These are phyloP conservation scores for Mycteria americana DNA, from an alignment of 2,797 vertebrate genomes.

Conservation along the genomic window DNA sequence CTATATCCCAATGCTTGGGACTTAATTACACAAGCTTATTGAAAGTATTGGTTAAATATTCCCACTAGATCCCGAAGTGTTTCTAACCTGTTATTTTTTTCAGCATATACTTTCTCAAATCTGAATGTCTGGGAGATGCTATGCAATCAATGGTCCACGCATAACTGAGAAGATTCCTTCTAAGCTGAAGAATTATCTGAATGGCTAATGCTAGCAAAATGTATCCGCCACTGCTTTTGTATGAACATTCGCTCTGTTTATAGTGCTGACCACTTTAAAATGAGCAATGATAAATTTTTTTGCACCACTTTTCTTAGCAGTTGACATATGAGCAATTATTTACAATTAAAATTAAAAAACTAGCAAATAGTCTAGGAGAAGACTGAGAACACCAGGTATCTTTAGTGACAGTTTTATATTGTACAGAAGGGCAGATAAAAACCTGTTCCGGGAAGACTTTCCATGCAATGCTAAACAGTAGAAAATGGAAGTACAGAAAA, in stretches of 20 bases:
- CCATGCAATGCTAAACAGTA: background rate
- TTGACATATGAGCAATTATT: background rate
- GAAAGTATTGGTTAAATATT: constrained; percentile 30
- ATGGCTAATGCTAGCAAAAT: constrained; percentile 65
- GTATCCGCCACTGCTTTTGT: constrained; percentile 55
- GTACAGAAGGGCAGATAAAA: background rate
- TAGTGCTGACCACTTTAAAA: constrained; percentile 56
- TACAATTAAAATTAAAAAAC: background rate
- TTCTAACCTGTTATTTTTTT: constrained; percentile 70
- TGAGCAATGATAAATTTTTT: constrained; percentile 36
- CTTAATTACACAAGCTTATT: background rate
- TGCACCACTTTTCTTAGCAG: constrained; percentile 4
- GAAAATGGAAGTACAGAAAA: constrained; percentile 3
- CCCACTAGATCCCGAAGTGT: constrained; percentile 53
- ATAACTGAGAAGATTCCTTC: constrained; percentile 68
- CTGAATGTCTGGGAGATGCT: constrained; percentile 72
- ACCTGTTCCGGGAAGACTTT: background rate
- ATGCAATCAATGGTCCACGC: constrained; percentile 71
- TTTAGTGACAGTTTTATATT: background rate
- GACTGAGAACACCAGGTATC: background rate
- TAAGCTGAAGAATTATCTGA: constrained; percentile 64
- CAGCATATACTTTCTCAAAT: constrained; percentile 73
- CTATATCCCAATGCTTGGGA: background rate
- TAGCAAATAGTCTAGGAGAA: background rate
- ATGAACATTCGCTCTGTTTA: constrained; percentile 47